These are phyloP conservation scores for Vanessa atalanta DNA, from an alignment of 1,140 invertebrate species.

Conservation along the genomic window DNA sequence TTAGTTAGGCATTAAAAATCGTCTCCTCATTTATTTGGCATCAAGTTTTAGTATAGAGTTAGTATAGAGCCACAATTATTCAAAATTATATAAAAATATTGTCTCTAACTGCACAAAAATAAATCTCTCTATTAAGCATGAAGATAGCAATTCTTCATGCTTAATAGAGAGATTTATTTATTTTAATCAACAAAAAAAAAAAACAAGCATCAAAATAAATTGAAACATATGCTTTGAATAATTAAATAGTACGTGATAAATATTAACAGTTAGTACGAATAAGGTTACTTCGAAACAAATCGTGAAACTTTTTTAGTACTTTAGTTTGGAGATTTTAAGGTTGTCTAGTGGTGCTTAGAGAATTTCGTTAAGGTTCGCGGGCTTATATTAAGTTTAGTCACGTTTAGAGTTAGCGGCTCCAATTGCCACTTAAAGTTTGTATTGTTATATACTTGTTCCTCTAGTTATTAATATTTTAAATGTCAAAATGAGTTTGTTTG, in stretches of 20 bases:
- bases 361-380: slow-evolving; percentile 44
- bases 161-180: too few relatives aligned
- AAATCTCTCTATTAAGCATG: too few relatives aligned
- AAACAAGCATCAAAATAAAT: too few relatives aligned
- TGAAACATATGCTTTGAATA: too few relatives aligned
- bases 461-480: slow-evolving; percentile 15
- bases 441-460: slow-evolving; percentile 20
- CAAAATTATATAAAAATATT: too few relatives aligned
- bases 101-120: too few relatives aligned
- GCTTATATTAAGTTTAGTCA: slow-evolving; percentile 43
- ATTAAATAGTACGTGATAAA: not conserved
- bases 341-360: slow-evolving; percentile 41
- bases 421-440: slow-evolving; percentile 32
- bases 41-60: too few relatives aligned
- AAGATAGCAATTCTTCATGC: too few relatives aligned
- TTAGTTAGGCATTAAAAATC: too few relatives aligned
- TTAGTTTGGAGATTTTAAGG: slow-evolving; percentile 49
- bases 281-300: slow-evolving; percentile 40
- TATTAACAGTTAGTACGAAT: not conserved
- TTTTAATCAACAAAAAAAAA: too few relatives aligned
- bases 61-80: too few relatives aligned
- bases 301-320: slow-evolving; percentile 45
- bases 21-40: too few relatives aligned
- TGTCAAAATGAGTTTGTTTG: not conserved
- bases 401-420: slow-evolving; percentile 37